Percentiles rank a stretch among this genome's conserved stretches.
phyloP scores from a whole-genome alignment of 2,113 vertebrate species.

The Sphaerodactylus townsendi region DNA sequence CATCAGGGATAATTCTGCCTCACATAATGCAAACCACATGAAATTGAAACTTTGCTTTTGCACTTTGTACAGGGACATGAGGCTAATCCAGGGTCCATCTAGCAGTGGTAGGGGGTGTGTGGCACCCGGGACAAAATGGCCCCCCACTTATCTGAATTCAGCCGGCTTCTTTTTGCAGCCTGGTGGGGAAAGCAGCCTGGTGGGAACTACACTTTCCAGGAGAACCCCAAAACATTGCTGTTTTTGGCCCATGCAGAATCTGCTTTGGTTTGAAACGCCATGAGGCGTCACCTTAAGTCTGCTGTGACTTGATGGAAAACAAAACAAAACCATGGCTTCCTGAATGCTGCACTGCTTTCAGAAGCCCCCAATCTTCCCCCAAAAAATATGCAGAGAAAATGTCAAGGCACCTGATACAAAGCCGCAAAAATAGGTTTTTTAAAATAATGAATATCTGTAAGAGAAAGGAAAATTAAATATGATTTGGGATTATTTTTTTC shows the following conservation, averaged over 20 bases:
- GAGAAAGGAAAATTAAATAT: not conserved
- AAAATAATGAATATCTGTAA: not conserved
- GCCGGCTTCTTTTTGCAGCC: too few species aligned
- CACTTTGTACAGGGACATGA: not conserved
- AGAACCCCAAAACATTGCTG: too few species aligned
- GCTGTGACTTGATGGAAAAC: not conserved
- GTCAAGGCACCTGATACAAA: not conserved
- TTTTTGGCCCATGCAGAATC: too few species aligned
- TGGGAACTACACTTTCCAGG: too few species aligned
- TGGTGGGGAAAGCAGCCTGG: too few species aligned
- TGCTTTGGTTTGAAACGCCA: too few species aligned
- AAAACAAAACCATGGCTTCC: not conserved
- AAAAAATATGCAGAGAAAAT: not conserved
- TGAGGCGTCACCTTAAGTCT: not conserved
- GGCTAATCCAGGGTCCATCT: too few species aligned
- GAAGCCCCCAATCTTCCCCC: not conserved
- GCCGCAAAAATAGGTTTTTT: not conserved
- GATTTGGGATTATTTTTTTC: too few species aligned
- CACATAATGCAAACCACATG: not conserved
- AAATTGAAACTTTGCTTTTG: not conserved
- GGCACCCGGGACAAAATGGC: too few species aligned
- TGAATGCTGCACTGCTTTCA: not conserved
- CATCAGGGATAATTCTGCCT: not conserved
- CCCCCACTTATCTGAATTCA: too few species aligned
- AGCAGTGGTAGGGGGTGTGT: too few species aligned